Base-by-base conservation (phyloP, 2,113 vertebrate species). In the Mobula birostris region DNA sequence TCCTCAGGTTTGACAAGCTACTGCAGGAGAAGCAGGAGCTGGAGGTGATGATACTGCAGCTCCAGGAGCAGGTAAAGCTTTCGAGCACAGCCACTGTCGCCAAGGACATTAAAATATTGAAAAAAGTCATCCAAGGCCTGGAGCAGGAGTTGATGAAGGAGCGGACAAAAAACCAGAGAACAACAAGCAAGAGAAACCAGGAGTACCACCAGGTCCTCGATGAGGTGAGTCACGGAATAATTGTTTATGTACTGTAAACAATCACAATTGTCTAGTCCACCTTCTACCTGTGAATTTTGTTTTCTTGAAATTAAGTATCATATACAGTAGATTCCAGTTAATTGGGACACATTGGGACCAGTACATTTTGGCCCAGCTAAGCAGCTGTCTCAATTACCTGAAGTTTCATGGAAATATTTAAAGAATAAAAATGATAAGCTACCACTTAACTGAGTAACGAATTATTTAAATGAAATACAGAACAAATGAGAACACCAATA, bases 91-190 rank as follows among this genome's bases (percentile, higher is more conserved):
- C 95, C 36, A 79, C 96, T 0, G 96, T 96, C 11, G 94, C 95
- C 58, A 95, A 95, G 94, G 98, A 97, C 74, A 96, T 96, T 48
- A 96, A 96, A 95, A 95, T 96, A 29, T 95, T 96, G 90, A 96
- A 96, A 82, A 97, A 97, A 11, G 96, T 96, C 0, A 97, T 98
- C 91, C 96, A 95, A 93, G 95, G 95, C 0, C 94, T 98, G 94
- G 97, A 98, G 96, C 97, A 97, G 94, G 97, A 99, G 95, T 96
- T 98, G 48, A 94, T 97, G 94, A 97, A 97, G 58, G 98, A 99
- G 96, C 96, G 97, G 56, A 96, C 97, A 70, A 97, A 97, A 94
- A 97, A 95, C 94, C 97, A 97, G 70, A 96, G 97, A 1, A 96
- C 96, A 0, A 94, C 96, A 0, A 96, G 94, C 94, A 97, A 97